These are phyloP conservation scores for Auanema freiburgensis DNA, from an alignment of 2,888 invertebrate species.

Conservation along the genomic window DNA sequence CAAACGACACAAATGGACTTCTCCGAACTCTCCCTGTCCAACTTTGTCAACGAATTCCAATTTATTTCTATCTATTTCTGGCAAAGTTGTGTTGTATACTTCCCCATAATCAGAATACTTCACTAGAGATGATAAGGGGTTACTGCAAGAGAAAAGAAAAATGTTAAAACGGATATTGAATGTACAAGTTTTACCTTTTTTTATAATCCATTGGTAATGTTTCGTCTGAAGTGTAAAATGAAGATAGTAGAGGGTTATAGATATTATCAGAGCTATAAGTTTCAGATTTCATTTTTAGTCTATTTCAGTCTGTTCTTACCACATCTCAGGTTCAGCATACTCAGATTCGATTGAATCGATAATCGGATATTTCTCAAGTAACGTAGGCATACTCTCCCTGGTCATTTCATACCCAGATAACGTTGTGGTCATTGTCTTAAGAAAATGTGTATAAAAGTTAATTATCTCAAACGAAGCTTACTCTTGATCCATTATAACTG, in stretches of 20 bases:
- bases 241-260: constrained; percentile 10
- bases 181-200: no score
- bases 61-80: constrained; percentile 43
- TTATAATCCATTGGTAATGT: constrained; percentile 3
- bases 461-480: neutral
- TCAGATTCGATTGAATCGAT: constrained; percentile 41
- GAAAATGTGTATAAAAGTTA: neutral
- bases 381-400: constrained; percentile 43
- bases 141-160: constrained; percentile 21
- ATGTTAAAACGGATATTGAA: neutral
- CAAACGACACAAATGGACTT: constrained; percentile 45
- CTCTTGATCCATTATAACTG: neutral
- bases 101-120: constrained; percentile 50
- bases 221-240: constrained; percentile 13
- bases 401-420: constrained; percentile 51
- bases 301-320: constrained; percentile 1
- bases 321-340: constrained; percentile 57
- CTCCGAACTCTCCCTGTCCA: constrained; percentile 53
- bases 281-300: neutral
- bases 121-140: constrained; percentile 39
- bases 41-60: constrained; percentile 81
- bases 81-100: constrained; percentile 42
- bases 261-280: constrained; percentile 8
- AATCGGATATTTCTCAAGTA: constrained; percentile 44
- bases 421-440: constrained; percentile 21